Percentiles rank a stretch among this genome's conserved stretches.
phyloP scores from a whole-genome alignment of 2,113 vertebrate genomes.

The Lophotis ruficrista region DNA sequence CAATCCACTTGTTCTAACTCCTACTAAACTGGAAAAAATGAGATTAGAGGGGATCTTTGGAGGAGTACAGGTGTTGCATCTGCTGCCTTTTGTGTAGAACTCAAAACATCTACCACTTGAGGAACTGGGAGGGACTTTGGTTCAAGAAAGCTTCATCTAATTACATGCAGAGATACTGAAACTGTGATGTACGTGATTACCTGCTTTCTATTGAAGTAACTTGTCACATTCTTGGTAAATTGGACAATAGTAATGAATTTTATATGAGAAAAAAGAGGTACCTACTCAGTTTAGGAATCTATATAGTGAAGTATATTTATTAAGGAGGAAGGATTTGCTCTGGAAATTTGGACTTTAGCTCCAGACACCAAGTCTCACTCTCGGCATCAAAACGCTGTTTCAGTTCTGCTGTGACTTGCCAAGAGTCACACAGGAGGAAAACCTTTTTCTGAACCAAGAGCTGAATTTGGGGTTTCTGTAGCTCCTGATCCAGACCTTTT shows the following conservation, averaged over 20 bases:
- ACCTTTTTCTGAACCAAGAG: neutral
- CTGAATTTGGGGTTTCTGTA: neutral
- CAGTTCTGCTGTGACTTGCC: neutral
- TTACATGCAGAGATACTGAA: neutral
- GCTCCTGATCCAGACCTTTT: neutral
- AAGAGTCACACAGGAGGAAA: neutral
- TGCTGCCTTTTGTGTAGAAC: neutral
- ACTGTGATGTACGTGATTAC: neutral
- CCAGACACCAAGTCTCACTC: neutral
- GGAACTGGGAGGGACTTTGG: neutral
- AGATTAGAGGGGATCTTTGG: neutral
- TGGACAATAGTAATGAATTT: neutral
- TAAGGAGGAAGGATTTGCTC: neutral
- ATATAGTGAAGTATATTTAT: neutral
- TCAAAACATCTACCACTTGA: neutral
- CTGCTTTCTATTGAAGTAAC: neutral
- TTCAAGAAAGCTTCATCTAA: neutral
- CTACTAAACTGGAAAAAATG: neutral
- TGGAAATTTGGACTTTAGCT: neutral
- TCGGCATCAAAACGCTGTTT: rapidly evolving
- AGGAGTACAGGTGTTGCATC: rapidly evolving
- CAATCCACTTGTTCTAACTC: neutral
- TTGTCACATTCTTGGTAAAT: neutral
- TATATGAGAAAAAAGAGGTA: neutral
- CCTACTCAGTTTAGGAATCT: neutral